Conservation (phyloP, 2,888 invertebrate genomes). For the Tiphia femorata region DNA sequence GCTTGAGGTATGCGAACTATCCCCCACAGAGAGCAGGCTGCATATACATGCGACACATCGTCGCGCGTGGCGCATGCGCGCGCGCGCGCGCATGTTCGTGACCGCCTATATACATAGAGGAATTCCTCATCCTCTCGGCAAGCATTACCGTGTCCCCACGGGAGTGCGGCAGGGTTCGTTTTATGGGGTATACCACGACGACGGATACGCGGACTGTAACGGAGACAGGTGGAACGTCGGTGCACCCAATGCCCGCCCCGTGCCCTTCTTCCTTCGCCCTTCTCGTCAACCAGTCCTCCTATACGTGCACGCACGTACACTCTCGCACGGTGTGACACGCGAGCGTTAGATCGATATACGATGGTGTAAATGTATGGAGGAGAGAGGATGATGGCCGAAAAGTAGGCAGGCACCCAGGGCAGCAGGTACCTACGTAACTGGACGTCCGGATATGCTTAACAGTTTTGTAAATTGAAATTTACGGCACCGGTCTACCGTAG, state of each 20-base stretch:
- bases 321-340: too few relatives aligned
- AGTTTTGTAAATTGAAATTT: conserved; percentile 65
- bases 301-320: too few relatives aligned
- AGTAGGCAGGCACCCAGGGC: conserved; percentile 38
- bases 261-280: too few relatives aligned
- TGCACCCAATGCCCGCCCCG: too few relatives aligned
- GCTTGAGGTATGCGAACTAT: conserved; percentile 52
- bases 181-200: conserved; percentile 41
- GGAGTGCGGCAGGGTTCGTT: conserved; percentile 44
- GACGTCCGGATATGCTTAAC: conserved; percentile 48
- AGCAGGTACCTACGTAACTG: conserved; percentile 40
- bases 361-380: conserved; percentile 19
- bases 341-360: conserved; percentile 35
- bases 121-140: conserved; percentile 47
- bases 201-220: conserved; percentile 44
- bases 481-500: conserved; percentile 31
- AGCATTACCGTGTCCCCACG: conserved; percentile 49
- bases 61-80: background rate
- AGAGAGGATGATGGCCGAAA: conserved; percentile 35
- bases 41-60: conserved; percentile 15
- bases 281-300: too few relatives aligned
- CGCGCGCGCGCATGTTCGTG: conserved; percentile 13
- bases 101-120: conserved; percentile 28
- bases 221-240: conserved; percentile 56
- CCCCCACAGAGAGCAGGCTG: conserved; percentile 29